phyloP scores from a whole-genome alignment of 2,797 vertebrate genomes.

The Balearica regulorum region DNA sequence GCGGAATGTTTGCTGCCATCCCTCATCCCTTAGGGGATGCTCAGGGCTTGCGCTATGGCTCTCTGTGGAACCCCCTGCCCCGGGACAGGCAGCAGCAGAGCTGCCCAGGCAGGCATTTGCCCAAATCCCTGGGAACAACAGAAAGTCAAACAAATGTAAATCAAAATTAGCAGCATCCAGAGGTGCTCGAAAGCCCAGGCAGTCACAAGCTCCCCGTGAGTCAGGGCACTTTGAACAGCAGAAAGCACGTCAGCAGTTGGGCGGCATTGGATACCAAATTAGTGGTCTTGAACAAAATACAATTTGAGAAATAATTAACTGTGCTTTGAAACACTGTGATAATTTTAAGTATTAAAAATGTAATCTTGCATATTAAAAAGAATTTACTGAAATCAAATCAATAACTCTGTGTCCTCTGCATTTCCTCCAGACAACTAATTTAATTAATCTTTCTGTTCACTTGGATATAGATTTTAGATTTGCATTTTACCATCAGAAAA shows the following conservation, averaged over 20 bases:
- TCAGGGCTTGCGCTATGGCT: rapidly evolving
- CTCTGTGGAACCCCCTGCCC: background rate
- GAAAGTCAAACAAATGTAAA: background rate
- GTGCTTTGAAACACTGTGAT: background rate
- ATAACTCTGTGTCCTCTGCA: constrained; percentile 64
- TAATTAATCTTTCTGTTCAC: constrained; percentile 75
- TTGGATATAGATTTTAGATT: constrained; percentile 71
- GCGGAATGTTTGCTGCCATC: background rate
- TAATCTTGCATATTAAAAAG: constrained; percentile 67
- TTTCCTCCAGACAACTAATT: constrained; percentile 73
- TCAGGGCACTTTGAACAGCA: background rate
- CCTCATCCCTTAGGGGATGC: background rate
- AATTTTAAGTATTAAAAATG: constrained; percentile 43
- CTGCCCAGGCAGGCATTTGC: background rate
- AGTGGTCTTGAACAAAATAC: background rate
- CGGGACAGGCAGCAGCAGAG: background rate
- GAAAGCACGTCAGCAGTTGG: background rate
- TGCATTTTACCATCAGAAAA: constrained; percentile 73
- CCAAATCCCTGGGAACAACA: background rate
- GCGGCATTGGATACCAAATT: background rate
- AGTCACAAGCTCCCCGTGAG: rapidly evolving
- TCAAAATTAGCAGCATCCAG: background rate
- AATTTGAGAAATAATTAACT: constrained; percentile 5
- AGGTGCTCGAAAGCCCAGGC: background rate
- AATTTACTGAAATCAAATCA: constrained; percentile 75